These are phyloP conservation scores for Pycnomerus fuliginosus DNA, from an alignment of 2,888 invertebrate species.

Conservation along the genomic window DNA sequence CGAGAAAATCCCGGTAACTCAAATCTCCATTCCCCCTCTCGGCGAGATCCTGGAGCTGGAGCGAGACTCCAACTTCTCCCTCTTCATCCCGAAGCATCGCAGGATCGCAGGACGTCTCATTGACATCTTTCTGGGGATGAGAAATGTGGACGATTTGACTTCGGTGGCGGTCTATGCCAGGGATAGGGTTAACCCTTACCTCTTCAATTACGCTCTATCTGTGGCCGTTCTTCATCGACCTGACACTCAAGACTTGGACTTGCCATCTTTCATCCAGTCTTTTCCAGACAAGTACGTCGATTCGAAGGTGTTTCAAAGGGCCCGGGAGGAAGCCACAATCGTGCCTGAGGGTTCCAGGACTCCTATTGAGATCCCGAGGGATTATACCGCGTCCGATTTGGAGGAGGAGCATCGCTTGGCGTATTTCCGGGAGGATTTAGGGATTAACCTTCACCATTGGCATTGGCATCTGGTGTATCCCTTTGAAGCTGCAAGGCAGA, in stretches of 20 bases:
- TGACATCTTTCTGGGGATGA: constrained; percentile 68
- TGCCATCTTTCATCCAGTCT: constrained; percentile 74
- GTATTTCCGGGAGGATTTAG: constrained; percentile 84
- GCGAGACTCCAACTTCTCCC: constrained; percentile 67
- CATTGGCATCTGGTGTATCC: constrained; percentile 91
- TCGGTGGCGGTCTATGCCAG: constrained; percentile 70
- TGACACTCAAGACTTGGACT: constrained; percentile 67
- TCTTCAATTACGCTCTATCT: constrained; percentile 78
- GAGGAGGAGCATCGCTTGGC: constrained; percentile 80
- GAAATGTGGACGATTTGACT: constrained; percentile 68
- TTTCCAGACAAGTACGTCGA: constrained; percentile 85
- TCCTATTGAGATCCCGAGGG: constrained; percentile 67
- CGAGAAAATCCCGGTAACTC: constrained; percentile 58
- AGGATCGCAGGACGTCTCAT: constrained; percentile 70
- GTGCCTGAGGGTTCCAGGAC: constrained; percentile 61
- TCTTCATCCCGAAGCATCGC: constrained; percentile 72
- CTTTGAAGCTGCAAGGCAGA: constrained; percentile 61
- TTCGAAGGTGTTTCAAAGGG: constrained; percentile 67
- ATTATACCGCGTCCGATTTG: constrained; percentile 72
- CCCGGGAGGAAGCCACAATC: constrained; percentile 68
- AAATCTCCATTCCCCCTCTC: constrained; percentile 60
- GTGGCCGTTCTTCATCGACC: constrained; percentile 73
- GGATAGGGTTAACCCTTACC: constrained; percentile 73
- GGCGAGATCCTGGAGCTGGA: constrained; percentile 59
- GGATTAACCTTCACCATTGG: constrained; percentile 87